These are phyloP conservation scores for Clepsis dumicolana DNA, from an alignment of 2,888 invertebrate genomes.

Conservation along the genomic window DNA sequence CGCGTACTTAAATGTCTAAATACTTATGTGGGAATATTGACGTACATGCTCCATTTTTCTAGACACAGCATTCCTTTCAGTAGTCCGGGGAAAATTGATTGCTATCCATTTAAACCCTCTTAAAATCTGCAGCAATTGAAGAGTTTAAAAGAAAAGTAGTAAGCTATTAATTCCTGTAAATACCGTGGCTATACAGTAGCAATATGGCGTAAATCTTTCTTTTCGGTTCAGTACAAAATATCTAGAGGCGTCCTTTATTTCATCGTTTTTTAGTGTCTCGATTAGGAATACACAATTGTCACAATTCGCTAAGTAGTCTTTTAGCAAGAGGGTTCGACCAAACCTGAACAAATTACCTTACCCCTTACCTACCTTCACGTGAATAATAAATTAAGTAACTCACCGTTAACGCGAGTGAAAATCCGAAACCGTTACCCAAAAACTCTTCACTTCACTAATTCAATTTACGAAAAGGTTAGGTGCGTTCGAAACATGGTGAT, in stretches of 20 bases:
- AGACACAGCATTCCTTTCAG: conserved; percentile 2
- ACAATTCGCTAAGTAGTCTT: not conserved
- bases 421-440: conserved; percentile 20
- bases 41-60: conserved; percentile 1
- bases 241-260: too few species aligned
- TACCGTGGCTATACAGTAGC: too few species aligned
- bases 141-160: not conserved
- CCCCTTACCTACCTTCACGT: not conserved
- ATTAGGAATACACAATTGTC: not conserved
- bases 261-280: not conserved
- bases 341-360: conserved; percentile 18
- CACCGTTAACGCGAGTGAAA: conserved; percentile 22
- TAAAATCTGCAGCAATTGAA: not conserved
- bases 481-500: conserved; percentile 23
- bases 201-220: too few species aligned
- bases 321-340: conserved; percentile 5
- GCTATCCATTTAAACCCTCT: not conserved
- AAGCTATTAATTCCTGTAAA: too few species aligned
- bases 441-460: conserved; percentile 31
- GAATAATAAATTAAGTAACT: conserved; percentile 14
- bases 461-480: conserved; percentile 33
- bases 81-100: not conserved
- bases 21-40: conserved; percentile 15
- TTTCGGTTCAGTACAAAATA: too few species aligned
- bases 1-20: conserved; percentile 9